These are phyloP conservation scores for Silurus glanis DNA, from an alignment of 2,113 vertebrate species.

Conservation along the genomic window DNA sequence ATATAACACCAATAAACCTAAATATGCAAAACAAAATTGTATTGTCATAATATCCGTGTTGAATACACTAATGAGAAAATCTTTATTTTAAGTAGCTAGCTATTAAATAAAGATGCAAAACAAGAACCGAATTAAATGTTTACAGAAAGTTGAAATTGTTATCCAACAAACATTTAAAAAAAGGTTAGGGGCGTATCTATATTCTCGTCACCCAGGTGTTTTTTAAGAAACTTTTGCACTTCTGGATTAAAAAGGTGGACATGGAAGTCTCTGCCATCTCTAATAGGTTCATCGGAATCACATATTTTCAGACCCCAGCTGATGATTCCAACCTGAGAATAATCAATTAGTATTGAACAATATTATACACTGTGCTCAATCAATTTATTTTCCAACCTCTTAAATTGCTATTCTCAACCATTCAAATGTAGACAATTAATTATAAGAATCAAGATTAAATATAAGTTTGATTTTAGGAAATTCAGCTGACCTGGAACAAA, in stretches of 20 bases:
- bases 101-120: background rate
- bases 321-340: conserved; percentile 35
- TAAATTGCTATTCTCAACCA: background rate
- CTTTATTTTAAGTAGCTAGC: background rate
- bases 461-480: background rate
- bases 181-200: conserved; percentile 22
- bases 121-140: background rate
- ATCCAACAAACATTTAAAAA: background rate
- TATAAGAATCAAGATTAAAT: background rate
- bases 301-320: conserved; percentile 36
- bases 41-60: background rate
- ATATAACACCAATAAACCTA: background rate
- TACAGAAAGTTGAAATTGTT: background rate
- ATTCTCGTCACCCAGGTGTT: background rate
- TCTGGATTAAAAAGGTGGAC: conserved; percentile 14
- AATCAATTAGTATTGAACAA: background rate
- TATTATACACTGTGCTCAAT: background rate
- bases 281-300: fast-evolving
- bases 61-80: background rate
- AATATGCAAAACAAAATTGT: background rate
- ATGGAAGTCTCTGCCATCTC: conserved; percentile 35
- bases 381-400: background rate
- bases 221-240: conserved; percentile 16
- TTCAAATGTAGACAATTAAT: background rate
- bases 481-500: conserved; percentile 27